Evolutionary conservation across 1,140 invertebrate species (phyloP).

Genomic region (Drosophila watanabei): DNA sequence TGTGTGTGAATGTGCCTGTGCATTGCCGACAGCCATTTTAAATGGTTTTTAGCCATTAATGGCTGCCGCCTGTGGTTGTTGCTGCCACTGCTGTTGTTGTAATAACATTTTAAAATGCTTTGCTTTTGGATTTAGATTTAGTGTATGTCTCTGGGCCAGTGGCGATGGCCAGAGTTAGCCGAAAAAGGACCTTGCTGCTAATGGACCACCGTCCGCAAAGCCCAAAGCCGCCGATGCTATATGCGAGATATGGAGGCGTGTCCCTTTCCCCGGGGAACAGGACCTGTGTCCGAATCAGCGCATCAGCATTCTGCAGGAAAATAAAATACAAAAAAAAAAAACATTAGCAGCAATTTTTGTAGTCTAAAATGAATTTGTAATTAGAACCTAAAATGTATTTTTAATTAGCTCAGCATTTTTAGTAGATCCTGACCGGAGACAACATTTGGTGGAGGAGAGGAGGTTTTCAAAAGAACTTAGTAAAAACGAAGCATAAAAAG

Average conservation of each 20-base stretch:
- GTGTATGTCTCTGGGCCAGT: slow-evolving; percentile 55
- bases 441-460: not conserved
- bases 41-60: slow-evolving; percentile 83
- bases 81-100: slow-evolving; percentile 59
- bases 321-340: slow-evolving; percentile 26
- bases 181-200: slow-evolving; percentile 61
- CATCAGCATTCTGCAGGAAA: slow-evolving; percentile 5
- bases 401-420: slow-evolving; percentile 76
- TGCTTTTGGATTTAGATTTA: slow-evolving; percentile 74
- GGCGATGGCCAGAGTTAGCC: slow-evolving; percentile 30
- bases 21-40: slow-evolving; percentile 77
- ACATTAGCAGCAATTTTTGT: slow-evolving; percentile 67
- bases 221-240: slow-evolving; percentile 26
- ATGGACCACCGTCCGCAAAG: slow-evolving; percentile 54
- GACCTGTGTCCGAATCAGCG: slow-evolving; percentile 16
- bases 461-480: not conserved
- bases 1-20: slow-evolving; percentile 39
- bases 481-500: slow-evolving; percentile 11
- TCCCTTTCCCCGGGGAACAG: slow-evolving; percentile 13
- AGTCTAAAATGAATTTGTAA: slow-evolving; percentile 77
- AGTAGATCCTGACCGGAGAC: slow-evolving; percentile 20
- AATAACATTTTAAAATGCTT: slow-evolving; percentile 83
- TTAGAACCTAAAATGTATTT: slow-evolving; percentile 67
- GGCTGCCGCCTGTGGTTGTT: slow-evolving; percentile 52
- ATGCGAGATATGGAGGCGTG: slow-evolving; percentile 39